Conservation (phyloP, 2,113 vertebrate species). For the Onychorhynchus coronatus region DNA sequence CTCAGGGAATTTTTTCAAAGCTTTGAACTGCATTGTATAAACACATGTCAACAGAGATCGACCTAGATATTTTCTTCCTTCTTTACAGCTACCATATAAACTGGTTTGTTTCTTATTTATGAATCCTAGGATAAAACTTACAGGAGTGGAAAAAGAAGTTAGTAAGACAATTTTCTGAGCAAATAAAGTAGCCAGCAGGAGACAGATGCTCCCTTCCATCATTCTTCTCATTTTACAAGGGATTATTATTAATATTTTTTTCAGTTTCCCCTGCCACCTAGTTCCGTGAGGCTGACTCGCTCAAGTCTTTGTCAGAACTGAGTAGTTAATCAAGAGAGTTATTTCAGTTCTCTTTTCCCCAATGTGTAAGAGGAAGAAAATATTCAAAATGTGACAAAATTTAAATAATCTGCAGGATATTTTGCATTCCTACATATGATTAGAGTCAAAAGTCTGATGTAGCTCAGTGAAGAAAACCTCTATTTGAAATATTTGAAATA, state of each 20-base stretch:
- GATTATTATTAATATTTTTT: background rate
- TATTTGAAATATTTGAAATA: background rate
- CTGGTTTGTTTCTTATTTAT: background rate
- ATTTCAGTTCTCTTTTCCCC: background rate
- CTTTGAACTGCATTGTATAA: background rate
- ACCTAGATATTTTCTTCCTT: background rate
- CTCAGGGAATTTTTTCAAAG: background rate
- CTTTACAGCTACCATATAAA: background rate
- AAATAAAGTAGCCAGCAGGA: background rate
- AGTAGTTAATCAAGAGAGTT: background rate
- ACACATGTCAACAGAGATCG: background rate
- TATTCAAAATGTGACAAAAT: background rate
- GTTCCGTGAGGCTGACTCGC: background rate
- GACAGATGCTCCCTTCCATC: background rate
- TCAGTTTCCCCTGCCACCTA: background rate
- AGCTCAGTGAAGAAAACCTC: background rate
- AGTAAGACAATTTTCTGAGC: background rate
- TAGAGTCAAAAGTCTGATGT: background rate
- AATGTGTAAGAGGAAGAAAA: background rate
- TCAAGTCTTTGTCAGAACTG: background rate
- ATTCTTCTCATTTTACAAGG: background rate
- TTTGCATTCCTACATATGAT: background rate
- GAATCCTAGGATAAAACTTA: background rate
- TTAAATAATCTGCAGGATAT: background rate
- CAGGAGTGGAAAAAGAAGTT: background rate